Evolutionary conservation across 2,113 vertebrate genomes (phyloP).

Genomic region (Dermatemys mawii): DNA sequence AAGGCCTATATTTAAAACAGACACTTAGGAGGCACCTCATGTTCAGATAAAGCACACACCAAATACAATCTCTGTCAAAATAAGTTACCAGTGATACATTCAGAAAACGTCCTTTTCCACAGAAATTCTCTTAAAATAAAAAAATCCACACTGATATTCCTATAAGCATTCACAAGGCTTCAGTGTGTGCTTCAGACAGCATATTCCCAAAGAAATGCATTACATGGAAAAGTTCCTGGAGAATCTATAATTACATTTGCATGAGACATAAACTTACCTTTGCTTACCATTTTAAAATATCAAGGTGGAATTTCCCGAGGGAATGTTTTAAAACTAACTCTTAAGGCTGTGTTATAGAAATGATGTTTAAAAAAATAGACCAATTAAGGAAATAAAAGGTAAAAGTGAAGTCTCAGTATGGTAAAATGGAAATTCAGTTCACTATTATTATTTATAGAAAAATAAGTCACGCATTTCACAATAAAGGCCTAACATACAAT

Average conservation of each 20-base stretch:
- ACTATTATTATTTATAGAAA: background rate
- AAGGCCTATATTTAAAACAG: background rate
- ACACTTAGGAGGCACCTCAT: background rate
- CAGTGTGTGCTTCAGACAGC: background rate
- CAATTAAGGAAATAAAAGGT: background rate
- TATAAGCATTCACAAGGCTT: background rate
- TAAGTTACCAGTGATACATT: background rate
- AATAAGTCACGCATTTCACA: background rate
- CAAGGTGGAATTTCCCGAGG: fast-evolving
- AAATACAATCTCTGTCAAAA: background rate
- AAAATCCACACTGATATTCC: background rate
- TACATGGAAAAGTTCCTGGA: background rate
- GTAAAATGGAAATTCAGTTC: background rate
- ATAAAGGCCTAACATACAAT: background rate
- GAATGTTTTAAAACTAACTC: background rate
- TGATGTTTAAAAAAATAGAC: background rate
- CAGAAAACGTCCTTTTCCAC: fast-evolving
- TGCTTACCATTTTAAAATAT: background rate
- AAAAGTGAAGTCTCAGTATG: background rate
- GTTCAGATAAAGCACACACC: background rate
- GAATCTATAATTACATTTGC: background rate
- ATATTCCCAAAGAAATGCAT: background rate
- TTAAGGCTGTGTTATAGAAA: background rate
- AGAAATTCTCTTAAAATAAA: background rate
- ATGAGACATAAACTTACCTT: background rate